Conservation (phyloP, 2,113 vertebrate species). For the Hemiscyllium ocellatum region DNA sequence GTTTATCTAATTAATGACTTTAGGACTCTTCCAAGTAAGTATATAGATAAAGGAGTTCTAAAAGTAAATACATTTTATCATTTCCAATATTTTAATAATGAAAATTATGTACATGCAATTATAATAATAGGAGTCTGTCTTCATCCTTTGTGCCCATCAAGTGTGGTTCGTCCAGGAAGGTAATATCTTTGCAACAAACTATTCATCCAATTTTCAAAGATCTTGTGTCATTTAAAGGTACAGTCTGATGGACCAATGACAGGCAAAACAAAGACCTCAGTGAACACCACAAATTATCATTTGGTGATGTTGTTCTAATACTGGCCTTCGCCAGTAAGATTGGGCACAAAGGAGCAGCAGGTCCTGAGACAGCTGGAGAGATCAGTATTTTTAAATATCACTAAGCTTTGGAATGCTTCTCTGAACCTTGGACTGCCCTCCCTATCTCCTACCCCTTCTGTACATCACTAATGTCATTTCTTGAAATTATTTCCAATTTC, state of each 20-base stretch:
- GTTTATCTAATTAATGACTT: conserved; percentile 74
- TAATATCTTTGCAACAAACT: background rate
- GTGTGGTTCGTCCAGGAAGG: background rate
- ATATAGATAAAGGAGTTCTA: background rate
- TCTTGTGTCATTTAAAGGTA: background rate
- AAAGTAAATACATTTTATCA: background rate
- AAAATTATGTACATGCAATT: background rate
- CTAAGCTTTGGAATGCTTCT: background rate
- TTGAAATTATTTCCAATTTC: background rate
- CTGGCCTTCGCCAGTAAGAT: background rate
- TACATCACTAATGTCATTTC: background rate
- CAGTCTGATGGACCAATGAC: background rate
- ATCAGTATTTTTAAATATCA: background rate
- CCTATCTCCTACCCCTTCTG: background rate
- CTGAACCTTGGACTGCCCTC: background rate
- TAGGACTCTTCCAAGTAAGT: conserved; percentile 64
- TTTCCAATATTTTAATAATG: background rate
- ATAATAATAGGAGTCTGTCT: background rate
- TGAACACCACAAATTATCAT: background rate
- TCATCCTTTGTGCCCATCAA: background rate
- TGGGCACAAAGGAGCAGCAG: background rate
- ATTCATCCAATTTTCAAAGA: background rate
- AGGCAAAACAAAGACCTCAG: background rate
- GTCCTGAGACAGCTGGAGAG: background rate
- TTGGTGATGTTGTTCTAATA: background rate